Conservation (phyloP, 1,140 invertebrate species). For the Protaetia brevitarsis region DNA sequence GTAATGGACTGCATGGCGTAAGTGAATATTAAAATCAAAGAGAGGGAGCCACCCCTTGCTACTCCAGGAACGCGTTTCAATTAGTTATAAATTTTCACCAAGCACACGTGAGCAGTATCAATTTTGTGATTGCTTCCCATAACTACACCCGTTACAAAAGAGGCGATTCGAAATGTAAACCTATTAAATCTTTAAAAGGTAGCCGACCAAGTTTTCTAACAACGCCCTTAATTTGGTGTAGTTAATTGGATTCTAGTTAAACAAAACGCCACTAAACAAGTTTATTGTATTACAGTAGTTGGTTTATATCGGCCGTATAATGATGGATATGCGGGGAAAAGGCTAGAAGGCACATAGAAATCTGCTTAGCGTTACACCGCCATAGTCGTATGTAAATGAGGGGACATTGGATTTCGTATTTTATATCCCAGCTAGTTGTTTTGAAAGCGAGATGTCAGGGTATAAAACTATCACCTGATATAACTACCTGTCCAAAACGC, state of each 20-base stretch:
- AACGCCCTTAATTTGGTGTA: neutral
- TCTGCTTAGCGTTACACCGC: neutral
- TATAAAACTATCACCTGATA: constrained; percentile 42
- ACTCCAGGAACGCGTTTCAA: neutral
- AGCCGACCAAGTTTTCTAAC: neutral
- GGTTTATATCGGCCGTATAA: constrained; percentile 9
- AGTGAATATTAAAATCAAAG: neutral
- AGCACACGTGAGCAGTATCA: neutral
- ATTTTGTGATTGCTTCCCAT: neutral
- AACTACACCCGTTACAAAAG: no score
- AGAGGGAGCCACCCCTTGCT: neutral
- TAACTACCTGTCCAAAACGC: constrained; percentile 38
- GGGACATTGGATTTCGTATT: constrained; percentile 27
- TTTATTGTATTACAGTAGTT: constrained; percentile 17
- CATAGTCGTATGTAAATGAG: constrained; percentile 35
- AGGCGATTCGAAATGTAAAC: neutral
- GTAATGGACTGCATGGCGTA: neutral
- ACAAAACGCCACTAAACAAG: neutral
- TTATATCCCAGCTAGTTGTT: constrained; percentile 35
- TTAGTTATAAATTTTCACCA: neutral
- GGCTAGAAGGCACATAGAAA: neutral
- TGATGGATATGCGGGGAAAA: neutral
- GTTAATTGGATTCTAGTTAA: constrained; percentile 10
- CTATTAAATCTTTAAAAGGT: neutral
- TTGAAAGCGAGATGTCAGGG: constrained; percentile 36